Evolutionary conservation across 2,113 vertebrate species (phyloP).

Genomic region (Ictalurus furcatus): DNA sequence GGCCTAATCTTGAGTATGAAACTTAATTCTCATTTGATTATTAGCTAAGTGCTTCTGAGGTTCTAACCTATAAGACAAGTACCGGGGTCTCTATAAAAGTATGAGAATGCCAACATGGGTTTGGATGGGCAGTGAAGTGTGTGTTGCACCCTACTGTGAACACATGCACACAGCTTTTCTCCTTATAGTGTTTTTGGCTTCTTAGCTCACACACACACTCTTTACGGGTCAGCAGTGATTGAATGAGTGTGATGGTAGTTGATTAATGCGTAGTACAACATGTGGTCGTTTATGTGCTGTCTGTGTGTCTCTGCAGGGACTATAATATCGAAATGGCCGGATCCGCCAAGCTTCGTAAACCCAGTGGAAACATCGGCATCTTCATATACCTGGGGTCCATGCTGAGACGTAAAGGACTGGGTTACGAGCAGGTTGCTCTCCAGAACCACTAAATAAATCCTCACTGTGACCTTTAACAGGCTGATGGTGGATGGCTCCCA

Average conservation of each 20-base stretch:
- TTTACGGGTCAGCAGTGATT: slow-evolving; percentile 25
- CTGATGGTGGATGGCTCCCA: slow-evolving; percentile 38
- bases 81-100: slow-evolving; percentile 50
- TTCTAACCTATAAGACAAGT: slow-evolving; percentile 47
- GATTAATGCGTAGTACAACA: slow-evolving; percentile 69
- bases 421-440: slow-evolving; percentile 66
- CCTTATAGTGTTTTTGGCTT: slow-evolving; percentile 52
- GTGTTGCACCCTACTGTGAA: slow-evolving; percentile 28
- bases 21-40: slow-evolving; percentile 67
- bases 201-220: slow-evolving; percentile 8
- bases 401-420: slow-evolving; percentile 55
- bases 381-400: slow-evolving; percentile 69
- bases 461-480: slow-evolving; percentile 48
- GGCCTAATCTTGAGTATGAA: slow-evolving; percentile 63
- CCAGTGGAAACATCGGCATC: slow-evolving; percentile 69
- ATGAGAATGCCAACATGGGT: slow-evolving; percentile 32
- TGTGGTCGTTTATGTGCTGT: slow-evolving; percentile 72
- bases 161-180: slow-evolving; percentile 26
- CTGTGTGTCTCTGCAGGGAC: slow-evolving; percentile 67
- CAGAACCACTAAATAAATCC: slow-evolving; percentile 48
- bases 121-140: slow-evolving; percentile 21
- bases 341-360: slow-evolving; percentile 71
- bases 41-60: slow-evolving; percentile 53
- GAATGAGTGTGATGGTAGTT: slow-evolving; percentile 62
- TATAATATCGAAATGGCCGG: slow-evolving; percentile 73